Percentiles rank a stretch among this genome's conserved stretches.
phyloP scores from a whole-genome alignment of 2,888 invertebrate genomes.

The Gortyna flavago region DNA sequence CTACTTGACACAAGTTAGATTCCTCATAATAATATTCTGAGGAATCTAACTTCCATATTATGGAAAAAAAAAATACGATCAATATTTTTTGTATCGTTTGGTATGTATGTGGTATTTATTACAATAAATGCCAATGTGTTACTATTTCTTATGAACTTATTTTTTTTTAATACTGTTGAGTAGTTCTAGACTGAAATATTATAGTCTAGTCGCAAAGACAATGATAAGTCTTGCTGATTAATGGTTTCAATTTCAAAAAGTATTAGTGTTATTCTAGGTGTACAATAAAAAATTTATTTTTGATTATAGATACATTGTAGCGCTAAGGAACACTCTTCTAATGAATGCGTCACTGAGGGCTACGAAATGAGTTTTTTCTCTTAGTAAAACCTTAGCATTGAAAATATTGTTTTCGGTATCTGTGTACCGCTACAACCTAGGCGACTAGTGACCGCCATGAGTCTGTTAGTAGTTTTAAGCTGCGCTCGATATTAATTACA shows the following conservation, averaged over 20 bases:
- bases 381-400: background rate
- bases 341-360: background rate
- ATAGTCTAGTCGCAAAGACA: conserved; percentile 37
- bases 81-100: conserved; percentile 9
- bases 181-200: conserved; percentile 44
- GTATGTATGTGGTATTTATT: conserved; percentile 12
- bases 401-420: background rate
- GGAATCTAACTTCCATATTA: no score
- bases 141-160: conserved; percentile 33
- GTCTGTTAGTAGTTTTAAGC: background rate
- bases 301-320: background rate
- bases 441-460: background rate
- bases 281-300: conserved; percentile 16
- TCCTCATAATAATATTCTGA: conserved; percentile 3
- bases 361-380: background rate
- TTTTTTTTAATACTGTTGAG: conserved; percentile 34
- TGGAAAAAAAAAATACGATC: background rate
- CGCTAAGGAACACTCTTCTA: background rate
- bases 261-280: conserved; percentile 41
- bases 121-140: conserved; percentile 37
- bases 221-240: conserved; percentile 27
- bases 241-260: conserved; percentile 29
- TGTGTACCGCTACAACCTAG: background rate
- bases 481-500: background rate
- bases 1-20: background rate